Base-by-base conservation (phyloP, 2,888 invertebrate species). In the Fragum sueziense region DNA sequence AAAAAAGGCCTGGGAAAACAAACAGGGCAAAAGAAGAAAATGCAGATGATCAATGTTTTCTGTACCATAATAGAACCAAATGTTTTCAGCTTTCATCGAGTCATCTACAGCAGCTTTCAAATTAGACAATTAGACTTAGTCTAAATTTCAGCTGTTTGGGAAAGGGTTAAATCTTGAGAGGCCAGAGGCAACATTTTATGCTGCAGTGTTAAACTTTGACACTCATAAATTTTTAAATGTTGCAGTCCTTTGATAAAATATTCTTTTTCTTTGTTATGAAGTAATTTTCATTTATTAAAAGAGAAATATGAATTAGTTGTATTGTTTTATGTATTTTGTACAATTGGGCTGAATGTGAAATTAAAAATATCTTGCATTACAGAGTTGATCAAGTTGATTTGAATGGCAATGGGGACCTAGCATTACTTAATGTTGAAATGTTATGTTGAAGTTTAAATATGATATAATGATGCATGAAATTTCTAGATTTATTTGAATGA, bases 131-230 rank as follows among this genome's bases (percentile, higher is more conserved):
- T 2, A 31, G 31, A 1, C 9, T 9, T 1, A 33, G 34, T 31
- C 57, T 25, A 57, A 57, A 2, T 2, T 25, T 57, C 47, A 22
- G 57, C 25, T 2, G 57, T 31, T 17, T 67, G 67, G 37, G 34
- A 61, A 61, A 29, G 61, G 29, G 61, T 61, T 61, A 61, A 61
- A 61, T 3, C 14, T 25, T 57, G 57, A 47, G 14, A n/a, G 3
- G 47, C 3, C n/a, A 47, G 20, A 47, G 47, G 47, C 47, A 47
- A 14, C 47, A 20, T 47, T 47, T 47, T n/a, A 47, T 47, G n/a
- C 47, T n/a, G 47, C 4, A 3, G 17, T 20, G 47, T 20, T 47
- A 47, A 47, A 47, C 47, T 47, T 47, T 47, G 47, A 47, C 47
- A 47, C 47, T 47, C 47, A 14, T 47, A 4, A 47, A n/a, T 20